Evolutionary conservation across 1,140 invertebrate genomes (phyloP).

Genomic region (Neodiprion lecontei): DNA sequence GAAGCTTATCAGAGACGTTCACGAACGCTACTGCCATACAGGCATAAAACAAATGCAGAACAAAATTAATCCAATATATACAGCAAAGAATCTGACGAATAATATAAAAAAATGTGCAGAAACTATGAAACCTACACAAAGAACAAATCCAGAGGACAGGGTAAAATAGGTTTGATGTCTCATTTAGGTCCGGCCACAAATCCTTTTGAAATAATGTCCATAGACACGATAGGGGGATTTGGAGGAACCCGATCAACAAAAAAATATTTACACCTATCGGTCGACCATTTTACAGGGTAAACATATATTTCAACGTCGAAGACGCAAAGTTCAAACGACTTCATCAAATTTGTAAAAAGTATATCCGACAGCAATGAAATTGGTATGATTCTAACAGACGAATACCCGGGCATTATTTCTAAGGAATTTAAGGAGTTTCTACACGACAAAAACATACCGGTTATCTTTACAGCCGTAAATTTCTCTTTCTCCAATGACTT

Average conservation of each 20-base stretch:
- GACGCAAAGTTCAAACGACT: conserved; percentile 22
- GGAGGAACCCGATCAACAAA: conserved; percentile 33
- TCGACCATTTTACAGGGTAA: conserved; percentile 27
- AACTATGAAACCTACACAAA: conserved; percentile 44
- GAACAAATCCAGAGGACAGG: conserved; percentile 46
- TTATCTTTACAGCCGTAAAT: conserved; percentile 29
- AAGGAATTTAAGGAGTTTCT: conserved; percentile 33
- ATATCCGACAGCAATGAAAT: conserved; percentile 26
- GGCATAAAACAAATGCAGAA: conserved; percentile 34
- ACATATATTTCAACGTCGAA: conserved; percentile 26
- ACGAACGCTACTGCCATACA: conserved; percentile 32
- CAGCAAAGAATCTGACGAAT: conserved; percentile 31
- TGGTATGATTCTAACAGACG: conserved; percentile 30
- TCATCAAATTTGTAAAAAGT: conserved; percentile 24
- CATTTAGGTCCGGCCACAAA: conserved; percentile 45
- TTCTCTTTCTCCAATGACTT: conserved; percentile 25
- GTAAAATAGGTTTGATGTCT: conserved; percentile 40
- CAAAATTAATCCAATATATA: conserved; percentile 33
- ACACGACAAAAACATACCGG: conserved; percentile 17
- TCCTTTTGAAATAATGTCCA: conserved; percentile 41
- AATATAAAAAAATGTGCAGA: conserved; percentile 34
- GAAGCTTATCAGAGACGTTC: conserved; percentile 33
- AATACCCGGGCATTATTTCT: conserved; percentile 33
- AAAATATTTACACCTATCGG: conserved; percentile 36
- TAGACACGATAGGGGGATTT: conserved; percentile 37